Conservation (phyloP, 2,113 vertebrate species). For the Oreotrochilus melanogaster region DNA sequence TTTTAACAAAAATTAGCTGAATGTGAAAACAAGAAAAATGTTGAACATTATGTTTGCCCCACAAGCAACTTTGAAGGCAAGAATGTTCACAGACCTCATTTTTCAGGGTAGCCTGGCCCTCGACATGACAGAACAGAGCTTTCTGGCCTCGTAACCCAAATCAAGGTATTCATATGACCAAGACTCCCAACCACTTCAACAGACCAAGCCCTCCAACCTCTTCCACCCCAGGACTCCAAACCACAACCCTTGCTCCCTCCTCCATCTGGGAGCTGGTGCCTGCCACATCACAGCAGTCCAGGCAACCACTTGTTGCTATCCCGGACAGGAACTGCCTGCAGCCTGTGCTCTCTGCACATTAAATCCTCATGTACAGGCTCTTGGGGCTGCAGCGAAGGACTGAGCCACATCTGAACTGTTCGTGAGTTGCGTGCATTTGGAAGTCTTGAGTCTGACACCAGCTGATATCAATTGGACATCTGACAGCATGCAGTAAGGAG, state of each 20-base stretch:
- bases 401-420: not conserved
- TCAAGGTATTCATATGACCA: not conserved
- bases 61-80: not conserved
- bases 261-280: not conserved
- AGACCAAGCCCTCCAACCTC: not conserved
- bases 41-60: not conserved
- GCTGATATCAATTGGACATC: fast-evolving
- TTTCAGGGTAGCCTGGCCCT: not conserved
- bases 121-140: not conserved
- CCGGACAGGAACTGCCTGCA: not conserved
- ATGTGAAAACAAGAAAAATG: not conserved
- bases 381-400: fast-evolving
- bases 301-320: not conserved
- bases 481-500: not conserved
- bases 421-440: fast-evolving
- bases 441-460: not conserved
- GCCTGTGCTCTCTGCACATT: fast-evolving
- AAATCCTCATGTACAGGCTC: fast-evolving
- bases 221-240: not conserved
- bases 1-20: not conserved
- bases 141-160: not conserved
- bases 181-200: not conserved
- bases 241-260: not conserved
- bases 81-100: fast-evolving
- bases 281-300: fast-evolving